Evolutionary conservation across 2,797 vertebrate genomes (phyloP).

Genomic region (Myripristis murdjan): DNA sequence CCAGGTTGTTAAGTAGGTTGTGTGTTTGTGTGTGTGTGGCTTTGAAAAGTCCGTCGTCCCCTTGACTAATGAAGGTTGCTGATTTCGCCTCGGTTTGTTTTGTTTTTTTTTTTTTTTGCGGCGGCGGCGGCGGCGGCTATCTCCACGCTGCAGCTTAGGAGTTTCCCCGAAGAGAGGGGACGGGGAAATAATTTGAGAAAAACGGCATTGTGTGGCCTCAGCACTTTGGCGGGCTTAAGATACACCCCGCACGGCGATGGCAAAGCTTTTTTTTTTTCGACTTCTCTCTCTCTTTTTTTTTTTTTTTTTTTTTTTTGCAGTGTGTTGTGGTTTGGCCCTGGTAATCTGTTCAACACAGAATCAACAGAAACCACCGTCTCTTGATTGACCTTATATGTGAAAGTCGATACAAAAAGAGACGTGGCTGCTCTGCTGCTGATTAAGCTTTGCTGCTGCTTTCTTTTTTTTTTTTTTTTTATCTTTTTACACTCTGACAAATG

Average conservation of each 20-base stretch:
- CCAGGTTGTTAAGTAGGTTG: conserved; percentile 54
- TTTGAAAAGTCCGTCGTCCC: conserved; percentile 65
- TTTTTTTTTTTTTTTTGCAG: conserved; percentile 16
- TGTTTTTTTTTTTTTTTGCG: too few relatives aligned
- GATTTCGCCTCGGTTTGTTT: conserved; percentile 67
- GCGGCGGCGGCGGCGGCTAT: conserved; percentile 88
- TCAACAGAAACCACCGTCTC: conserved; percentile 79
- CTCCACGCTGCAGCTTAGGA: conserved; percentile 86
- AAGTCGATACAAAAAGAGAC: conserved; percentile 76
- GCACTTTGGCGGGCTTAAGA: conserved; percentile 82
- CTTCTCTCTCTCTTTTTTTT: too few relatives aligned
- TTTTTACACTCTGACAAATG: conserved; percentile 29
- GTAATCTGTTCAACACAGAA: conserved; percentile 81
- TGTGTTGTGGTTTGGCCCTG: conserved; percentile 74
- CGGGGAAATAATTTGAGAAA: conserved; percentile 79
- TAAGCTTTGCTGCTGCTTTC: conserved; percentile 46
- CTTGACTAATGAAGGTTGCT: conserved; percentile 79
- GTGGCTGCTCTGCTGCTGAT: conserved; percentile 70
- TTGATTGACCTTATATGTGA: conserved; percentile 81
- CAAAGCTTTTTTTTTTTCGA: conserved; percentile 36
- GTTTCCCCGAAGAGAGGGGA: conserved; percentile 86
- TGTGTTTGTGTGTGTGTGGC: conserved; percentile 31
- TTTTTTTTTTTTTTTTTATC: conserved; percentile 15
- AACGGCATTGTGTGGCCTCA: conserved; percentile 80
- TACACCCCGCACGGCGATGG: conserved; percentile 64